These are phyloP conservation scores for Calliscelio sp. DNA, from an alignment of 2,888 invertebrate genomes.

Conservation along the genomic window DNA sequence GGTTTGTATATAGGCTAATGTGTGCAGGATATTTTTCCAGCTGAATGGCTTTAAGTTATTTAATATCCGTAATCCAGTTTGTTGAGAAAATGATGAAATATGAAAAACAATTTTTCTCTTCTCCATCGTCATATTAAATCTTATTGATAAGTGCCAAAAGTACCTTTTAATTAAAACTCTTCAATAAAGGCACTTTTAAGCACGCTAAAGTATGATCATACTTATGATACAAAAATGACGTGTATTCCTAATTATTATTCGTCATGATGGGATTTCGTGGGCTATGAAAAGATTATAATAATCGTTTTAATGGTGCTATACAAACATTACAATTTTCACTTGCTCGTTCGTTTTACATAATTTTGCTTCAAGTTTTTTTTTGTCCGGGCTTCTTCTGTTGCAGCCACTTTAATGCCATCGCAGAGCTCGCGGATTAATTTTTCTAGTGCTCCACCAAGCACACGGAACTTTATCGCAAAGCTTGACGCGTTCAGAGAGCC, in stretches of 20 bases:
- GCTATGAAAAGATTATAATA: slow-evolving; percentile 51
- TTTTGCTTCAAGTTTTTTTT: slow-evolving; percentile 48
- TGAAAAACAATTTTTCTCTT: too few relatives aligned
- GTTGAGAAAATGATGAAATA: too few relatives aligned
- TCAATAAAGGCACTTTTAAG: too few relatives aligned
- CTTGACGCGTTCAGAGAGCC: slow-evolving; percentile 69
- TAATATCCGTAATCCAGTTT: too few relatives aligned
- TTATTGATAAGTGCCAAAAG: too few relatives aligned
- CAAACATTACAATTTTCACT: slow-evolving; percentile 61
- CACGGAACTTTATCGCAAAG: slow-evolving; percentile 71
- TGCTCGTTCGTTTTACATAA: slow-evolving; percentile 60
- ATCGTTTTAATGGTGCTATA: slow-evolving; percentile 57
- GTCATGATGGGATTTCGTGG: slow-evolving; percentile 40
- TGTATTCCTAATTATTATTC: slow-evolving; percentile 37
- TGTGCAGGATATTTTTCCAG: too few relatives aligned
- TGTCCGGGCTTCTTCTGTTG: slow-evolving; percentile 48
- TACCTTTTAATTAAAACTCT: too few relatives aligned
- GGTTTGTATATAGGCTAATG: too few relatives aligned
- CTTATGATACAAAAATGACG: slow-evolving; percentile 11
- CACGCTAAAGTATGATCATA: slow-evolving; percentile 35
- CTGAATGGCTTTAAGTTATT: too few relatives aligned
- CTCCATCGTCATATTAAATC: too few relatives aligned
- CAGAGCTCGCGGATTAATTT: slow-evolving; percentile 66
- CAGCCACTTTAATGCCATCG: slow-evolving; percentile 63
- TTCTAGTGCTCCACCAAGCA: slow-evolving; percentile 66